Percentiles rank a stretch among this genome's conserved stretches.
Evolutionary conservation across 30 jellyfish, hydroid and myxozoan genomes (phyloP).

Genomic region (Hydra vulgaris): DNA sequence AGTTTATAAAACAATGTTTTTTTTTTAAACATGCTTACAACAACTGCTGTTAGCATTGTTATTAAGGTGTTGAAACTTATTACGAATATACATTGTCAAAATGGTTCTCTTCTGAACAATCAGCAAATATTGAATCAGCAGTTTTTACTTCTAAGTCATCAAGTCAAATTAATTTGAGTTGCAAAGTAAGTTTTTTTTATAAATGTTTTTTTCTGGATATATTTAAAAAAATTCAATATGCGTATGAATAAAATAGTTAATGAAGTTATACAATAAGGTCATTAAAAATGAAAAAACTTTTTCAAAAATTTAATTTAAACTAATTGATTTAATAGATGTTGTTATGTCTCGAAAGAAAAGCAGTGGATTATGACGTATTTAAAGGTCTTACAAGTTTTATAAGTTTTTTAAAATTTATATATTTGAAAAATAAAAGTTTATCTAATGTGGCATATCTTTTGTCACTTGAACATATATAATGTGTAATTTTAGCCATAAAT

Average conservation of each 20-base stretch:
- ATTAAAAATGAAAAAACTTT: no score
- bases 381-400: no score
- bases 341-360: slow-evolving; percentile 32
- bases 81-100: slow-evolving; percentile 75
- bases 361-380: slow-evolving; percentile 66
- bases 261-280: no score
- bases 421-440: no score
- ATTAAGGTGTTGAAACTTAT: slow-evolving; percentile 56
- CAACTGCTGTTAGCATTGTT: background rate
- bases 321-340: background rate
- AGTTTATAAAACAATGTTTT: background rate
- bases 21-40: no score
- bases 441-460: no score
- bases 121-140: slow-evolving; percentile 29
- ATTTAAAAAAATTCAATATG: no score
- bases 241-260: no score
- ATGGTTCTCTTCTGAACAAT: slow-evolving; percentile 60
- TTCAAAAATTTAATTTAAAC: no score
- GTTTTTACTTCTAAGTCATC: slow-evolving; percentile 84
- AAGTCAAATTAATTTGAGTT: slow-evolving; percentile 56
- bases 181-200: slow-evolving; percentile 50
- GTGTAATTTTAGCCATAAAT: slow-evolving; percentile 82
- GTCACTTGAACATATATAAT: background rate
- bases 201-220: no score
- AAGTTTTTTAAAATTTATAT: no score